phyloP scores from a whole-genome alignment of 2,888 invertebrate genomes.

The Stictocephala bisonia region DNA sequence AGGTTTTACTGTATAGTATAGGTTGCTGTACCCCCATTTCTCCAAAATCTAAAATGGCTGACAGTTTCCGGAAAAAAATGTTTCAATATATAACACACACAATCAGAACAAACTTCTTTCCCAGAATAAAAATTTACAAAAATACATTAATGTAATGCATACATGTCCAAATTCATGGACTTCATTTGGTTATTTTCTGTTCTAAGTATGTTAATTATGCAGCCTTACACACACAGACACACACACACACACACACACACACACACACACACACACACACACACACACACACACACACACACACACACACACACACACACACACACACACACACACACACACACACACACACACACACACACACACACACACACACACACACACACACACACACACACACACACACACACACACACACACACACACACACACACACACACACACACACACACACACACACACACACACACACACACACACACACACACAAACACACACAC shows the following conservation, averaged over 20 bases:
- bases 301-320: constrained; percentile 13
- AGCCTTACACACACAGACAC: constrained; percentile 4
- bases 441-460: constrained; percentile 13
- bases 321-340: constrained; percentile 13
- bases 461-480: constrained; percentile 13
- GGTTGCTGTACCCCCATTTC: too few relatives aligned
- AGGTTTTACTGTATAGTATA: too few relatives aligned
- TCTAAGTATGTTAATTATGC: too few relatives aligned
- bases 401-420: constrained; percentile 13
- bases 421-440: constrained; percentile 13
- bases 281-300: constrained; percentile 13
- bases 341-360: constrained; percentile 13
- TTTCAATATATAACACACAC: too few relatives aligned
- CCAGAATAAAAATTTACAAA: neutral
- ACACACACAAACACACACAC: too few relatives aligned
- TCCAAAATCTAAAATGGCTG: too few relatives aligned
- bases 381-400: constrained; percentile 13
- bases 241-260: constrained; percentile 13
- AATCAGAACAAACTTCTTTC: too few relatives aligned
- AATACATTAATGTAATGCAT: neutral
- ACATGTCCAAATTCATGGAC: too few relatives aligned
- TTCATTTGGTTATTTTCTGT: too few relatives aligned
- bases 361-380: constrained; percentile 13
- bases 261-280: constrained; percentile 13
- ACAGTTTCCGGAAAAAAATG: too few relatives aligned